Percentiles rank a stretch among this genome's conserved stretches.
Evolutionary conservation across 2,113 vertebrate genomes (phyloP).

Genomic region (Hemichromis elongatus): DNA sequence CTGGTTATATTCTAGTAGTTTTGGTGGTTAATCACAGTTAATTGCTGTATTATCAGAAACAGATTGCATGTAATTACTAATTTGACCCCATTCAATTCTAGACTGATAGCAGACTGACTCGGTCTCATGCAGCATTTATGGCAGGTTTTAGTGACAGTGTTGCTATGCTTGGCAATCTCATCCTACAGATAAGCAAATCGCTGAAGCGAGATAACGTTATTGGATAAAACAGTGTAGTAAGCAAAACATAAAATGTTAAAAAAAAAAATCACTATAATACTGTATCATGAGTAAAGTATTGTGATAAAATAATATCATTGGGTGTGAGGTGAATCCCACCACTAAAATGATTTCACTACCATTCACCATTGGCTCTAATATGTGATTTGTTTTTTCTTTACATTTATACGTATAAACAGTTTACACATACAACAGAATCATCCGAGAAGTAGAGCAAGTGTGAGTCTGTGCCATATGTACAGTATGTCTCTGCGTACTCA

Average conservation of each 20-base stretch:
- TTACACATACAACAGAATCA: background rate
- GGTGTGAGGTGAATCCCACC: too few species aligned
- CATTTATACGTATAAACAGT: background rate
- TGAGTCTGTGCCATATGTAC: background rate
- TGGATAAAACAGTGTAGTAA: too few species aligned
- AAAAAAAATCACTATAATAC: too few species aligned
- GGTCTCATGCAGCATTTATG: background rate
- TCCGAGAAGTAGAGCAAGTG: background rate
- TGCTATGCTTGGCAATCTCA: too few species aligned
- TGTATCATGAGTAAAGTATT: too few species aligned
- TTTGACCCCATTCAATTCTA: background rate
- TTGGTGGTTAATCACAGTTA: background rate
- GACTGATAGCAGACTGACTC: background rate
- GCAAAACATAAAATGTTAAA: too few species aligned
- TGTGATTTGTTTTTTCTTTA: background rate
- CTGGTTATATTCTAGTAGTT: background rate
- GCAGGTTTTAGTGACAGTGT: too few species aligned
- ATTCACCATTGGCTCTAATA: background rate
- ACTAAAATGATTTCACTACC: background rate
- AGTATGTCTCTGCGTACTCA: conserved; percentile 41
- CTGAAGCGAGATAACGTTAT: too few species aligned
- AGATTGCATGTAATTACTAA: background rate
- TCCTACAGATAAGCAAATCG: too few species aligned
- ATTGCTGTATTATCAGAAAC: background rate
- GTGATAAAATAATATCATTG: too few species aligned